These are phyloP conservation scores for Andrena cerasifolii DNA, from an alignment of 1,140 invertebrate species.

Conservation along the genomic window DNA sequence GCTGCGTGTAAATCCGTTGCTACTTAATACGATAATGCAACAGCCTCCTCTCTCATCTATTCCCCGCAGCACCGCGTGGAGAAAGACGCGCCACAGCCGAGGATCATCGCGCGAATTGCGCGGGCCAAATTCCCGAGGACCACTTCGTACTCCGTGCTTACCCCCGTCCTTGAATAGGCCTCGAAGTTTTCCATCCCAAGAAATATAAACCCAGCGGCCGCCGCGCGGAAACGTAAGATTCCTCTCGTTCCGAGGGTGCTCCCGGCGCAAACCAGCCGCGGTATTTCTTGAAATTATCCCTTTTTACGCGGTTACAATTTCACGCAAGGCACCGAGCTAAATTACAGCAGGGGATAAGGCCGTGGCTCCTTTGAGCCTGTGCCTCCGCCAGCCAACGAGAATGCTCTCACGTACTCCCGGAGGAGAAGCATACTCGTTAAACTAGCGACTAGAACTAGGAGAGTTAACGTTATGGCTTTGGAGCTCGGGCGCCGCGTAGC, in stretches of 20 bases:
- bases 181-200: background rate
- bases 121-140: background rate
- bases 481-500: background rate
- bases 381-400: background rate
- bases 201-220: background rate
- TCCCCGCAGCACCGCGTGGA: no score
- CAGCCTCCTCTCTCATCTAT: no score
- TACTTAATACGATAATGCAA: no score
- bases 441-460: constrained; percentile 9
- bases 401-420: constrained; percentile 16
- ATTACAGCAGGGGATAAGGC: background rate
- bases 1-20: no score
- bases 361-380: background rate
- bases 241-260: background rate
- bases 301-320: constrained; percentile 11
- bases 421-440: constrained; percentile 36
- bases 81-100: background rate
- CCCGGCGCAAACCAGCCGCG: background rate
- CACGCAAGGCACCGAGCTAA: background rate
- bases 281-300: background rate
- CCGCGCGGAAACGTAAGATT: background rate
- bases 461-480: constrained; percentile 48
- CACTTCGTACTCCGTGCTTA: background rate
- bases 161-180: background rate
- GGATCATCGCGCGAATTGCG: background rate